A percentile compares a stretch with the other conserved stretches of the same genome.
Conservation (phyloP, 2,113 vertebrate species). For the Mandrillus leucophaeus region DNA sequence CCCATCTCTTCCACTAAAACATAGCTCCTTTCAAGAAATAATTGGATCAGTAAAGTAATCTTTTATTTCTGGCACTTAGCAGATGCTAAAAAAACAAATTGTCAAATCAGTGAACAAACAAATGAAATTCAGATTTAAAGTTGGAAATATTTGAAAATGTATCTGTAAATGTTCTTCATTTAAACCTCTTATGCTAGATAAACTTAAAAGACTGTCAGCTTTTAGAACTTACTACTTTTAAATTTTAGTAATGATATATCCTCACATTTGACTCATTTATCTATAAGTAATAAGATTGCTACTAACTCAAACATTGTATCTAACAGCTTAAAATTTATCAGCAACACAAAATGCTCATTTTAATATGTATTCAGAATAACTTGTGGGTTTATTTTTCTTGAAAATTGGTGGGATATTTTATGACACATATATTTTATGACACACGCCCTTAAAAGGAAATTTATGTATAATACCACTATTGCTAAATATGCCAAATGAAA, state of each 20-base stretch:
- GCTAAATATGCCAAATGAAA: constrained; percentile 48
- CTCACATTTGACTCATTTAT: neutral
- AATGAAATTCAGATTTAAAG: neutral
- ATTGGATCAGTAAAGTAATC: neutral
- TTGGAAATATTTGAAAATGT: neutral
- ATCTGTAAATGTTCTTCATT: neutral
- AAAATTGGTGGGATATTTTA: constrained; percentile 29
- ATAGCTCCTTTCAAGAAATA: neutral
- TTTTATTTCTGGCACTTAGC: neutral
- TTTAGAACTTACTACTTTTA: neutral
- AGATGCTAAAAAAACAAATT: neutral
- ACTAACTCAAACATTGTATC: neutral
- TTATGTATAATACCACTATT: constrained; percentile 61
- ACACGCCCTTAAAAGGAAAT: constrained; percentile 57
- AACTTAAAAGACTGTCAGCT: neutral
- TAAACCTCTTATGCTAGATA: neutral
- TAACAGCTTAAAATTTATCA: neutral
- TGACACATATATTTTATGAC: constrained; percentile 38
- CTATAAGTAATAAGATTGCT: neutral
- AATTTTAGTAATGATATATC: neutral
- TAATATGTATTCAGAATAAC: constrained; percentile 25
- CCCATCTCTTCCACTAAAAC: neutral
- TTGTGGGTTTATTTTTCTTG: neutral
- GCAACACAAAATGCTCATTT: constrained; percentile 3
- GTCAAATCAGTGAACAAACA: neutral